Percentiles rank a stretch among this genome's conserved stretches.
Conservation (phyloP, 2,797 vertebrate species). For the Takifugu rubripes region DNA sequence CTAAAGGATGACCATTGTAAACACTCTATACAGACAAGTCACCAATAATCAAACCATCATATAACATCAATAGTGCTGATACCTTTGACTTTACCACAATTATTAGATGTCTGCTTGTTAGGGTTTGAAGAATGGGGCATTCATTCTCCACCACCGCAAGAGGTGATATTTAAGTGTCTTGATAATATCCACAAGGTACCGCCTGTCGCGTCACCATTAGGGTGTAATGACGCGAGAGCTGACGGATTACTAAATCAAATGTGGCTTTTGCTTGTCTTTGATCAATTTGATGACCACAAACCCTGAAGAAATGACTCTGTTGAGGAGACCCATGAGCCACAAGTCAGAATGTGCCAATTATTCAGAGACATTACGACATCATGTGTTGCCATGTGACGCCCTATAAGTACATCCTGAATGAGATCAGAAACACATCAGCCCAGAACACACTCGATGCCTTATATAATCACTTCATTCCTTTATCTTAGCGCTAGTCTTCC, state of each 20-base stretch:
- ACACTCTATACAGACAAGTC: background rate
- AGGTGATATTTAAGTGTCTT: constrained; percentile 55
- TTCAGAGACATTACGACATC: constrained; percentile 1
- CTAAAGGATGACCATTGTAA: constrained; percentile 20
- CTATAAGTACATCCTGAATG: too few relatives aligned
- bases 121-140: constrained; percentile 62
- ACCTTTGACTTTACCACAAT: constrained; percentile 24
- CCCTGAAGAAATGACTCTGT: constrained; percentile 9
- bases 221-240: constrained; percentile 59
- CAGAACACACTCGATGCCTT: too few relatives aligned
- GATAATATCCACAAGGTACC: constrained; percentile 56
- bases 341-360: constrained; percentile 11
- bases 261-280: constrained; percentile 14
- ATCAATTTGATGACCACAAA: constrained; percentile 17
- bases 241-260: constrained; percentile 44
- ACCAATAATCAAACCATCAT: too few relatives aligned
- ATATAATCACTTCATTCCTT: too few relatives aligned
- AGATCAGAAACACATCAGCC: too few relatives aligned
- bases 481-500: too few relatives aligned
- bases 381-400: background rate
- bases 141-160: constrained; percentile 34
- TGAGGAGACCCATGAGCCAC: constrained; percentile 3
- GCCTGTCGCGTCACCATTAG: constrained; percentile 55
- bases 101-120: constrained; percentile 58
- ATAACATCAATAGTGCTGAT: too few relatives aligned